Conservation (phyloP, 2,797 vertebrate genomes). For the Pterois miles region DNA sequence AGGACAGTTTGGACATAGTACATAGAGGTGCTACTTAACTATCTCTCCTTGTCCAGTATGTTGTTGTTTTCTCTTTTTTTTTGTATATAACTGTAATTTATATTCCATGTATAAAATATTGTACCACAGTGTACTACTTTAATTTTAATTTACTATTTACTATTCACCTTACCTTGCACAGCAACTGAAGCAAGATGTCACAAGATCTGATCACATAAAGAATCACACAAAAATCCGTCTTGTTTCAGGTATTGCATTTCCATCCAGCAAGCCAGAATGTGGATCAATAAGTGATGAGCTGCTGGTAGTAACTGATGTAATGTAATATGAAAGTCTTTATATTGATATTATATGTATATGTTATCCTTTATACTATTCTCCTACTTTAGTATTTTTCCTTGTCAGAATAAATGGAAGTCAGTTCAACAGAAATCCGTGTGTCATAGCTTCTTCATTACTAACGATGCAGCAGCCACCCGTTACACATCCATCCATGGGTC, state of each 20-base stretch:
- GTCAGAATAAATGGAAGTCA: not conserved
- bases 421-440: not conserved
- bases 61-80: not conserved
- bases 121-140: not conserved
- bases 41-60: not conserved
- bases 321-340: too few species aligned
- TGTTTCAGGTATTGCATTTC: too few species aligned
- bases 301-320: too few species aligned
- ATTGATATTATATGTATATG: too few species aligned
- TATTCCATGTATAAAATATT: not conserved
- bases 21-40: not conserved
- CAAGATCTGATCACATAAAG: too few species aligned
- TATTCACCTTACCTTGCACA: too few species aligned
- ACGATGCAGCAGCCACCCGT: not conserved
- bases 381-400: not conserved
- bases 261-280: too few species aligned
- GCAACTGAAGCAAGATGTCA: too few species aligned
- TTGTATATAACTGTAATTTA: not conserved
- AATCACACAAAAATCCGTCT: too few species aligned
- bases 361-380: not conserved
- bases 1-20: not conserved
- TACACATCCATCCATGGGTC: not conserved
- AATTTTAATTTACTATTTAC: not conserved
- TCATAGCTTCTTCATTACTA: not conserved
- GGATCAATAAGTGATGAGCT: too few species aligned